These are phyloP conservation scores for Pseudomyrmex gracilis DNA, from an alignment of 1,140 invertebrate species.

Conservation along the genomic window DNA sequence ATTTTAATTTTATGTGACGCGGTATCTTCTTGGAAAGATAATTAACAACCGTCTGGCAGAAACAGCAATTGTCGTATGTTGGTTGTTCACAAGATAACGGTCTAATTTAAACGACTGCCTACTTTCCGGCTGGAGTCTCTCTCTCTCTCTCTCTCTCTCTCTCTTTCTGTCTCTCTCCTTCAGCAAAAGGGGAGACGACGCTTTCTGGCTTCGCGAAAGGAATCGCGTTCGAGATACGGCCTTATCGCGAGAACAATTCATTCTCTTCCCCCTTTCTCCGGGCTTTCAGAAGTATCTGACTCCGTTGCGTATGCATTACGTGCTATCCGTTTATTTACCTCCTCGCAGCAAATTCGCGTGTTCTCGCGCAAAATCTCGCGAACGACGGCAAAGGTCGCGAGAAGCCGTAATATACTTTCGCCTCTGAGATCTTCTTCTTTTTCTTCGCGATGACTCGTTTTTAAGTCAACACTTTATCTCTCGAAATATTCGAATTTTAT, in stretches of 20 bases:
- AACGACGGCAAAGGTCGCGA: background rate
- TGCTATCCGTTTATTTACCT: slow-evolving; percentile 60
- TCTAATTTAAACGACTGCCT: slow-evolving; percentile 61
- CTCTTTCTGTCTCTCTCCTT: background rate
- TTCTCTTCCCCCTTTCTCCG: slow-evolving; percentile 29
- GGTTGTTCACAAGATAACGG: slow-evolving; percentile 58
- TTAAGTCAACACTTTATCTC: slow-evolving; percentile 18
- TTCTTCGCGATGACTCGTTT: background rate
- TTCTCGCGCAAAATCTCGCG: background rate
- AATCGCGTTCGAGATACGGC: slow-evolving; percentile 69
- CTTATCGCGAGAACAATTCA: slow-evolving; percentile 76
- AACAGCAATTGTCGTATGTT: slow-evolving; percentile 50
- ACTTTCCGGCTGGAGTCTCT: slow-evolving; percentile 17
- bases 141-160: background rate
- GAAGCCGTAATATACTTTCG: background rate
- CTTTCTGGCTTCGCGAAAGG: slow-evolving; percentile 50
- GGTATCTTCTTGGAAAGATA: slow-evolving; percentile 22
- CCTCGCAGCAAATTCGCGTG: slow-evolving; percentile 10
- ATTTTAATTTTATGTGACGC: slow-evolving; percentile 33
- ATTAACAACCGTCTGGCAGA: slow-evolving; percentile 28
- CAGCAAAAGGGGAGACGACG: slow-evolving; percentile 18
- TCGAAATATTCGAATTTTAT: background rate
- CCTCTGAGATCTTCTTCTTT: too few relatives aligned
- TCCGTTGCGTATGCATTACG: slow-evolving; percentile 69
- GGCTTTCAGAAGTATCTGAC: slow-evolving; percentile 71